phyloP scores from a whole-genome alignment of 2,888 invertebrate species.

The Agrotis exclamationis region DNA sequence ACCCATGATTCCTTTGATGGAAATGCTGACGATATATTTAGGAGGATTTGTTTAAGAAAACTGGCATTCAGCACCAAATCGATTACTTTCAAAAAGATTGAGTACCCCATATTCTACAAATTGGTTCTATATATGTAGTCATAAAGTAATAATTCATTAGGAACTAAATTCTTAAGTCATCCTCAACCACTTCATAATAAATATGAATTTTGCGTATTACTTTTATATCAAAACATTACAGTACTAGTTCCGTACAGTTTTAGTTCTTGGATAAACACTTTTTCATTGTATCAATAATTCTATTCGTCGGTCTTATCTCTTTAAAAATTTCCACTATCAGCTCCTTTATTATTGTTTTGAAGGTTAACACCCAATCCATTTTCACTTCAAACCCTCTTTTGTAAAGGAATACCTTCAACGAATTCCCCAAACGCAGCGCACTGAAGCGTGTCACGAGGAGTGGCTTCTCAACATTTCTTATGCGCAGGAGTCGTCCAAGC shows the following conservation, averaged over 20 bases:
- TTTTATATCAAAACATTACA: no score
- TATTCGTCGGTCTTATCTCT: no score
- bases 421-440: conserved; percentile 45
- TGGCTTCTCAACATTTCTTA: conserved; percentile 59
- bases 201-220: no score
- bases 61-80: background rate
- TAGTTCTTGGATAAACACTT: background rate
- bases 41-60: conserved; percentile 13
- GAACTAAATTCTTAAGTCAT: no score
- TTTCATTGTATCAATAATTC: no score
- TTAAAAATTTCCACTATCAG: background rate
- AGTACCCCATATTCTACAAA: no score
- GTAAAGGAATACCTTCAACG: background rate
- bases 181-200: no score
- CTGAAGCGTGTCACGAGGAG: conserved; percentile 49
- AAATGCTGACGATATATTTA: background rate
- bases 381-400: conserved; percentile 1
- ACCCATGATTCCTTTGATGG: background rate
- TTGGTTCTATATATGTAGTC: no score
- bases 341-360: conserved; percentile 5
- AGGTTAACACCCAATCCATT: background rate
- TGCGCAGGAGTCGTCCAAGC: conserved; percentile 60
- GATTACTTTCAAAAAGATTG: no score
- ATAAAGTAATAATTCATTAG: no score
- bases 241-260: no score